Evolutionary conservation across 1,140 invertebrate species (phyloP), one percentile per base, ranked within the genome.

Genomic region (Drosophila bocqueti): DNA sequence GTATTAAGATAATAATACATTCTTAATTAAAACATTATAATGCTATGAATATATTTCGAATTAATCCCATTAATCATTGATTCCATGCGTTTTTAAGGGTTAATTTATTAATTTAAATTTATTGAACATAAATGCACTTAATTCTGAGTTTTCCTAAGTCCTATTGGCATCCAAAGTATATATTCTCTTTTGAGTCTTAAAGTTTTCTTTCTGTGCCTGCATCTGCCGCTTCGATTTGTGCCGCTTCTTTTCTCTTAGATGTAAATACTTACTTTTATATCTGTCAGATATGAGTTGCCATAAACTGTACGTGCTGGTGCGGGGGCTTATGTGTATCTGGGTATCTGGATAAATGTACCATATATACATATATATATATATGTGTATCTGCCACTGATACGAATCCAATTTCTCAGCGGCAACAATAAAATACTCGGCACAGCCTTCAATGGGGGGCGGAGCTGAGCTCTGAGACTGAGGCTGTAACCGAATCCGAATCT

Each of bases 261-360:
- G 66, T 52, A 42, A 59, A 54, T 43, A 46, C 73, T 55, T 38
- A 64, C 60, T 81, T 79, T 90, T 81, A 91, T 91, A 82, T 84
- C 81, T 83, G 47, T 52, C 76, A 89, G 81, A 91, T 91, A 91
- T 91, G 89, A 89, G 89, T 89, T 91, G 81, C 83, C 89, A 91
- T 91, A 91, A 91, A 91, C 79, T 64, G 60, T 63, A 83, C 55
- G 71, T 81, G 54, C 54, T 76, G 76, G 58, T n/a, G 68, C n/a
- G 67, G 66, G 67, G 64, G 67, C 67, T 71, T 71, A 71, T 71
- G 64, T 66, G 45, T 54, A 58, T 68, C 55, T 50, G 52, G 43
- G 45, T 54, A 58, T 68, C 55, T 46, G 52, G 46, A 61, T 78
- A 75, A 57, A 57, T 62, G 49, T 52, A 24, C 21, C 21, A 24